Percentiles rank a stretch among this genome's conserved stretches.
Conservation (phyloP, 2,797 vertebrate species). For the Catostomus latipinnis region DNA sequence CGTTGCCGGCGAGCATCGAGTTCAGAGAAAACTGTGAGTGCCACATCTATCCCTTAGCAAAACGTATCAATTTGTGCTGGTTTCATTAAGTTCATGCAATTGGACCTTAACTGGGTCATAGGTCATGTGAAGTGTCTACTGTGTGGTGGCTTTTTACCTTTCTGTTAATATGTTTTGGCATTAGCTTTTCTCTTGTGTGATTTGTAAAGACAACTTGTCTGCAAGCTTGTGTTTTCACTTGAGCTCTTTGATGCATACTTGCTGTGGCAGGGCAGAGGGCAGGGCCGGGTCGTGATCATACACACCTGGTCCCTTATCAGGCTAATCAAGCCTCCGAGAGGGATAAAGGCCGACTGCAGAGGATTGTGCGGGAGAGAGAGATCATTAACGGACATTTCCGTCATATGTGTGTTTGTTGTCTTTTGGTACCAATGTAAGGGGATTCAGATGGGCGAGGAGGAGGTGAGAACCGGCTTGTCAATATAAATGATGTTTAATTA, state of each 20-base stretch:
- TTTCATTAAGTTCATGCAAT: not conserved
- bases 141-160: not conserved
- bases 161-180: not conserved
- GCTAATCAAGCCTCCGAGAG: no score
- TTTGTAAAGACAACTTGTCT: not conserved
- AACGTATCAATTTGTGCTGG: not conserved
- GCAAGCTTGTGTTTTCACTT: not conserved
- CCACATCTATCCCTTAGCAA: not conserved
- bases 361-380: no score
- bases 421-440: no score
- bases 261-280: no score
- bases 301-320: no score
- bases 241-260: not conserved
- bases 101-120: slow-evolving; percentile 10
- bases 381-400: no score
- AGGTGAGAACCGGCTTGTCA: no score
- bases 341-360: no score
- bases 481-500: no score
- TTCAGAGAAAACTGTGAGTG: slow-evolving; percentile 98
- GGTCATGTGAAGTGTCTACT: slow-evolving; percentile 4
- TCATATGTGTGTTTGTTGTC: no score
- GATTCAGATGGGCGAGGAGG: no score
- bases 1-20: slow-evolving; percentile 93
- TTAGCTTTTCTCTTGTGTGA: not conserved
- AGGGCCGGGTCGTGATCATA: no score